phyloP scores from a whole-genome alignment of 1,140 invertebrate species.

The Lucilia sericata region DNA sequence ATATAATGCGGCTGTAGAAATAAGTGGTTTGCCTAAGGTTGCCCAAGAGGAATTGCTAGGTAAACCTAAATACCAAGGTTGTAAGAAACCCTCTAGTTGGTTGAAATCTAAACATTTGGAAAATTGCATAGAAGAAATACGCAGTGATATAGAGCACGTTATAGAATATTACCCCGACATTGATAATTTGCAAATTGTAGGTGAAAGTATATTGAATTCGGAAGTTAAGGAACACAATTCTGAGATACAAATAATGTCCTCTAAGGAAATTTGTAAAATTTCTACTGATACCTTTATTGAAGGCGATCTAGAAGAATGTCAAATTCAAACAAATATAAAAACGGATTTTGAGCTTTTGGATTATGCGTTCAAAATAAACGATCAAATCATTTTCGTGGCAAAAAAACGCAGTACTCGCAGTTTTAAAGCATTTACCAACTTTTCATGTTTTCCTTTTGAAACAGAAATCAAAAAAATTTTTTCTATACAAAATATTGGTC shows the following conservation, averaged over 20 bases:
- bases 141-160: slow-evolving; percentile 52
- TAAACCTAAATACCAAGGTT: not conserved
- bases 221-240: not conserved
- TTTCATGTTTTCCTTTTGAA: slow-evolving; percentile 56
- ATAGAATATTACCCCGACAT: slow-evolving; percentile 56
- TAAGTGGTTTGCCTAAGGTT: slow-evolving; percentile 51
- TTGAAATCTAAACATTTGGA: slow-evolving; percentile 52
- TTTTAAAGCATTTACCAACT: slow-evolving; percentile 25
- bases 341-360: slow-evolving; percentile 45
- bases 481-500: slow-evolving; percentile 57
- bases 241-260: slow-evolving; percentile 45
- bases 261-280: slow-evolving; percentile 38
- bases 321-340: not conserved
- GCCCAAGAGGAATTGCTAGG: slow-evolving; percentile 54
- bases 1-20: slow-evolving; percentile 46
- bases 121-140: slow-evolving; percentile 44
- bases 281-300: slow-evolving; percentile 8
- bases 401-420: not conserved
- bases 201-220: not conserved
- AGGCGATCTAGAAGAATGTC: not conserved
- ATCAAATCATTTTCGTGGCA: not conserved
- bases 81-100: slow-evolving; percentile 50
- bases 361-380: slow-evolving; percentile 47
- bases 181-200: slow-evolving; percentile 55
- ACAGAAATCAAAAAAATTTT: slow-evolving; percentile 49